Conservation (phyloP, 2,113 vertebrate species). For the Nyctibius bracteatus region DNA sequence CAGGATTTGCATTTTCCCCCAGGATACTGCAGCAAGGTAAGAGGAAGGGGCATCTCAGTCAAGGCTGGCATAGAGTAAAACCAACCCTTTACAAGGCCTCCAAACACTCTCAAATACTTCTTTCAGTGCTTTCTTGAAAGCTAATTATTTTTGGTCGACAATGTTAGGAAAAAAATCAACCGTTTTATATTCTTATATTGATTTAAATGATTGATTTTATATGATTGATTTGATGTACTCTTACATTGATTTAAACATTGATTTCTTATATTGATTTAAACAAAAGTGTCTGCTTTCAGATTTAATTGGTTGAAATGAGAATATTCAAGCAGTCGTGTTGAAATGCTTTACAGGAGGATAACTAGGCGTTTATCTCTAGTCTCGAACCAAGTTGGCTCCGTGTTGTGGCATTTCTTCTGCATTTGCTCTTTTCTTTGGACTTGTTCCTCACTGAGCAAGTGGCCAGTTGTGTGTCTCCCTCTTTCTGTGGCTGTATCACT, state of each 20-base stretch:
- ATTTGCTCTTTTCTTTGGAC: background rate
- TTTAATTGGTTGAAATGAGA: background rate
- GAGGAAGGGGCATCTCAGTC: background rate
- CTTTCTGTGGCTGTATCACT: rapidly evolving
- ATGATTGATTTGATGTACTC: background rate
- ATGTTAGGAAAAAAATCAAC: background rate
- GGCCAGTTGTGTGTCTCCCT: rapidly evolving
- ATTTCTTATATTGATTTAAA: background rate
- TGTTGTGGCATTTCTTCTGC: background rate
- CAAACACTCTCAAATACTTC: background rate
- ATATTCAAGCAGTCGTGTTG: too few species aligned
- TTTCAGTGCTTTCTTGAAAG: background rate
- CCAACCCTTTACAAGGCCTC: background rate
- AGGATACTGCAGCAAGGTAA: background rate
- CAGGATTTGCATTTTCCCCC: background rate
- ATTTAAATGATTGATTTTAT: background rate
- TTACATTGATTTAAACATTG: background rate
- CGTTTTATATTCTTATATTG: background rate
- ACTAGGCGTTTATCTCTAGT: rapidly evolving
- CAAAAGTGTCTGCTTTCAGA: background rate
- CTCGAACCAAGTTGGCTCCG: rapidly evolving
- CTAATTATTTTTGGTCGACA: background rate
- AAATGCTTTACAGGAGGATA: background rate
- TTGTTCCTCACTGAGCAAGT: rapidly evolving
- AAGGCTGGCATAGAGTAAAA: background rate